Evolutionary conservation across 2,888 invertebrate species (phyloP).

Genomic region (Ormyrus nitidulus): DNA sequence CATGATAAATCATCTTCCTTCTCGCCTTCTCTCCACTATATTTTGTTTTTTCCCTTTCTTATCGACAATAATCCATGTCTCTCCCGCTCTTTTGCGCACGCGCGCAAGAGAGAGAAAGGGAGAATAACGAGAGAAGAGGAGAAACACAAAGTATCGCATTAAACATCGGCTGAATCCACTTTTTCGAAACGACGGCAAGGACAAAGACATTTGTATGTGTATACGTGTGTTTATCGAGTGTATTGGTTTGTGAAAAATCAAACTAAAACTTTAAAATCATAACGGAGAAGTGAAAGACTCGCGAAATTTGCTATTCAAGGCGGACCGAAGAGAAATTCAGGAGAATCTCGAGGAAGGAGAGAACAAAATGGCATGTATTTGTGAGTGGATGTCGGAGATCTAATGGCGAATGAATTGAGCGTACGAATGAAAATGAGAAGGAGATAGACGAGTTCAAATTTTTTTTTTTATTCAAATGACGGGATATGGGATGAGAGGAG

Average conservation of each 20-base stretch:
- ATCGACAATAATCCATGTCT: conserved; percentile 42
- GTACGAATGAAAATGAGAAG: conserved; percentile 20
- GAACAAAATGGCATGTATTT: not conserved
- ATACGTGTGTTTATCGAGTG: not conserved
- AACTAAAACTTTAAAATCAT: conserved; percentile 37
- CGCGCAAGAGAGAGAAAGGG: conserved; percentile 42
- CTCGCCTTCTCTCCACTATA: conserved; percentile 48
- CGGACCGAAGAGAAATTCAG: conserved; percentile 51
- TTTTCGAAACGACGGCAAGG: conserved; percentile 6
- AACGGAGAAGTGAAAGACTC: conserved; percentile 55
- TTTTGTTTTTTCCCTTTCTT: conserved; percentile 39
- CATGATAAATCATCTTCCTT: conserved; percentile 27
- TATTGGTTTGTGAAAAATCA: conserved; percentile 2
- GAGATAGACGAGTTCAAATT: conserved; percentile 24
- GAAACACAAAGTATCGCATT: conserved; percentile 44
- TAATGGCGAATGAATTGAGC: not conserved
- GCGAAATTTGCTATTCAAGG: conserved; percentile 22
- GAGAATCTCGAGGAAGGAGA: not conserved
- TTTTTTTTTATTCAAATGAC: conserved; percentile 34
- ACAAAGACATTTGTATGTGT: conserved; percentile 4
- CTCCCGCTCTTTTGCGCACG: conserved; percentile 49
- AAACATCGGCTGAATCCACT: not conserved
- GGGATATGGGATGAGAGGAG: conserved; percentile 11
- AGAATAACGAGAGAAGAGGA: conserved; percentile 54
- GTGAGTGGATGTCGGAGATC: conserved; percentile 15